Evolutionary conservation across 2,113 vertebrate genomes (phyloP), one percentile per base, ranked within the genome.

Genomic region (Saccopteryx leptura): DNA sequence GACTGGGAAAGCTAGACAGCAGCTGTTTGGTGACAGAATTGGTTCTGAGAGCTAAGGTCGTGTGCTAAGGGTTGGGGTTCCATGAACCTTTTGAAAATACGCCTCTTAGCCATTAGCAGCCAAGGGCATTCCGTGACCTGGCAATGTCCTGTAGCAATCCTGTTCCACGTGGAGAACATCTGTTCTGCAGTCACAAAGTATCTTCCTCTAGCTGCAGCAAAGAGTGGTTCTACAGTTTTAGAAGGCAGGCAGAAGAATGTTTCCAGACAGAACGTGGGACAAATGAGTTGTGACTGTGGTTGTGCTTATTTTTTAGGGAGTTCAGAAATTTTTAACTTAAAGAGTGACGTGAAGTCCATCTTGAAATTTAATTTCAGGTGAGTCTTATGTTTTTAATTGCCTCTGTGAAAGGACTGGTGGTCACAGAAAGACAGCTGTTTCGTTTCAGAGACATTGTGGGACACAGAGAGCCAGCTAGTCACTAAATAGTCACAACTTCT

Each of bases 191-290:
- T 19, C 54, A 39, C 19, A 48, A 63, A 69, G 50, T 68, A 65
- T 82, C 83, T 81, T 58, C 82, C 26, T 65, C 26, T 28, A 61
- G 21, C 54, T 68, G 86, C 63, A 75, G 69, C 68, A 81, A 14
- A 31, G 39, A 50, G 19, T 17, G 28, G 31, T 90, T 79, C 18
- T 52, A 65, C 65, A 14, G 17, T 69, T 91, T 89, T 65, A 78
- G 72, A 39, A 71, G 24, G 72, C 26, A 88, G 54, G 80, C 21
- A 21, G 71, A 63, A 54, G 58, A 83, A 39, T 68, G 11, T 61
- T 90, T 92, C 92, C 75, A 96, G 94, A 86, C 58, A 96, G 93
- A 84, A 90, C 7, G 8, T 86, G 93, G 52, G 66, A 66, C 48
- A 95, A 92, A 80, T 31, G 9, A 60, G 39, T 58, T 90, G 95